Evolutionary conservation across 2,888 invertebrate genomes (phyloP).

Genomic region (Buathra laborator): DNA sequence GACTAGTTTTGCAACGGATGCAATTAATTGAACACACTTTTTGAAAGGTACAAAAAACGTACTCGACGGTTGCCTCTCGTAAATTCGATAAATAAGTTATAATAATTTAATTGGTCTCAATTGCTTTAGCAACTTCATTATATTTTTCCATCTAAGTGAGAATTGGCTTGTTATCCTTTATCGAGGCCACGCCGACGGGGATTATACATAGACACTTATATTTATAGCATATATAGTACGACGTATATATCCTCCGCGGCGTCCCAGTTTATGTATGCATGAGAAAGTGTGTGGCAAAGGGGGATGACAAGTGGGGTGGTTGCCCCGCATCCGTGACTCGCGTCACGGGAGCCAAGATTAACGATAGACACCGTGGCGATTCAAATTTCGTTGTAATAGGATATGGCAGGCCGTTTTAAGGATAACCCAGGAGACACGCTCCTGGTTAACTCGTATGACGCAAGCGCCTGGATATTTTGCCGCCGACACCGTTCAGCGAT

Average conservation of each 20-base stretch:
- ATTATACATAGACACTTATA: background rate
- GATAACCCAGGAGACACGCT: conserved; percentile 79
- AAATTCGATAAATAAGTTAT: background rate
- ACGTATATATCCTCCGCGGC: background rate
- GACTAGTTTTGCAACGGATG: conserved; percentile 27
- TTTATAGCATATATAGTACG: conserved; percentile 1
- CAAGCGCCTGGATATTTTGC: conserved; percentile 75
- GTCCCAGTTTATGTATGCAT: conserved; percentile 61
- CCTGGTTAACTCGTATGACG: conserved; percentile 75
- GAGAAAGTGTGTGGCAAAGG: conserved; percentile 56
- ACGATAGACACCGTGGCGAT: conserved; percentile 78
- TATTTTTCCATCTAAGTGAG: background rate
- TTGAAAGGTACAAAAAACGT: background rate
- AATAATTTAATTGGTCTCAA: conserved; percentile 22
- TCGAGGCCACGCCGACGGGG: conserved; percentile 42
- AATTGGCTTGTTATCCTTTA: conserved; percentile 58
- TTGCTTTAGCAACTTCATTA: conserved; percentile 28
- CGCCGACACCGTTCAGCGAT: conserved; percentile 32
- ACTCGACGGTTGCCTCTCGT: background rate
- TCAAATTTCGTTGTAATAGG: conserved; percentile 81
- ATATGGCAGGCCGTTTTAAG: conserved; percentile 79
- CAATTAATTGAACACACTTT: conserved; percentile 21
- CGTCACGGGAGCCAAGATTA: conserved; percentile 75
- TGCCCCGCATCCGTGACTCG: conserved; percentile 54
- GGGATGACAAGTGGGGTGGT: conserved; percentile 63